phyloP scores from a whole-genome alignment of 2,113 vertebrate genomes.

The Equus quagga region DNA sequence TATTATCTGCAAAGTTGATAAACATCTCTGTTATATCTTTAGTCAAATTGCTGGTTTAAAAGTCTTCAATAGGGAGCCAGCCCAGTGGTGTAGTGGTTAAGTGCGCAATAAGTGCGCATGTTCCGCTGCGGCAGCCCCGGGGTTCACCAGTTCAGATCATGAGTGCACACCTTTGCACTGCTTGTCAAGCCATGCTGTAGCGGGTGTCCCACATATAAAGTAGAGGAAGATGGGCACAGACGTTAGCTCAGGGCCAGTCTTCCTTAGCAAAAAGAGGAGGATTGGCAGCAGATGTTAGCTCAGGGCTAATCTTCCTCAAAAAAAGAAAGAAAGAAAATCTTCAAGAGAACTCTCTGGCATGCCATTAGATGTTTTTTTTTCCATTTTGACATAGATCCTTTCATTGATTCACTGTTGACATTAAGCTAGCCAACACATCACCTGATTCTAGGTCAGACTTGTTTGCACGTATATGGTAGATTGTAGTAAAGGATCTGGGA shows the following conservation, averaged over 20 bases:
- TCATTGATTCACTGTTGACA: conserved; percentile 47
- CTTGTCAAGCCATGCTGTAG: too few relatives aligned
- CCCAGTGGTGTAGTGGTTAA: too few relatives aligned
- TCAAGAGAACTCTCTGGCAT: background rate
- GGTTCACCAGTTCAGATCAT: too few relatives aligned
- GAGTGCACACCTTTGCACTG: too few relatives aligned
- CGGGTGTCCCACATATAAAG: too few relatives aligned
- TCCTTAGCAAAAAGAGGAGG: too few relatives aligned
- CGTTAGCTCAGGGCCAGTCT: too few relatives aligned
- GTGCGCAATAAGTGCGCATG: too few relatives aligned
- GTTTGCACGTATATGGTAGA: background rate
- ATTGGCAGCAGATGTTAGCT: too few relatives aligned
- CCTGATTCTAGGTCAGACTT: background rate
- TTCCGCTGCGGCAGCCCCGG: too few relatives aligned
- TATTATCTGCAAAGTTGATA: background rate
- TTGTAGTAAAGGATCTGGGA: background rate
- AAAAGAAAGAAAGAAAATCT: background rate
- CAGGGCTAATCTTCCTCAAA: too few relatives aligned
- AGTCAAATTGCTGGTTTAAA: conserved; percentile 41
- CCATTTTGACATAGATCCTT: background rate
- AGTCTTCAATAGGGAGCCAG: background rate
- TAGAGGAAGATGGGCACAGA: too few relatives aligned
- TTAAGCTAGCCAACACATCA: background rate
- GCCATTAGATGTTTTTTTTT: background rate
- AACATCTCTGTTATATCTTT: background rate